Percentiles rank a stretch among this genome's conserved stretches.
Conservation (phyloP, 53 echinoderm and acorn worm genomes). For the Hippasteria phrygiana region DNA sequence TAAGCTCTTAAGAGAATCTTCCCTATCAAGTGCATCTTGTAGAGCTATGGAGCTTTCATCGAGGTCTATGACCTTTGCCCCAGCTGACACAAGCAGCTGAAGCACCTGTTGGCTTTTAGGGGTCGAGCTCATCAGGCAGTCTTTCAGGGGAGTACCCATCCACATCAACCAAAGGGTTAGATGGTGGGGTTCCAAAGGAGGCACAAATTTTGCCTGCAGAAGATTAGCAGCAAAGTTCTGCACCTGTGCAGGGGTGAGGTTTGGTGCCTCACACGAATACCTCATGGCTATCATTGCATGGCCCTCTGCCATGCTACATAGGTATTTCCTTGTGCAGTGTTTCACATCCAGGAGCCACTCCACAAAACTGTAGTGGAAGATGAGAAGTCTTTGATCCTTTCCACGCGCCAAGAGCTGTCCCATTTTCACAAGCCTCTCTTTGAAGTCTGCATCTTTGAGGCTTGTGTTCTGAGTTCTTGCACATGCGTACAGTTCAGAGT, state of each 20-base stretch:
- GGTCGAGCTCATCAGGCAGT: slow-evolving; percentile 84
- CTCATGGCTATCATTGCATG: slow-evolving; percentile 97
- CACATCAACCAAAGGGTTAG: slow-evolving; percentile 95
- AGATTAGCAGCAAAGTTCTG: slow-evolving; percentile 97
- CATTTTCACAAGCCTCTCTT: slow-evolving; percentile 82
- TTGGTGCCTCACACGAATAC: slow-evolving; percentile 91
- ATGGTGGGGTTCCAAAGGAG: slow-evolving; percentile 87
- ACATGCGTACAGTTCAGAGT: slow-evolving; percentile 89
- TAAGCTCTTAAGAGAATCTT: slow-evolving; percentile 87
- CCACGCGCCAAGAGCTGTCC: slow-evolving; percentile 78
- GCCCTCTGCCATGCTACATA: slow-evolving; percentile 92
- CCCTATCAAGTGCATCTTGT: slow-evolving; percentile 92
- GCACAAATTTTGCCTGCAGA: slow-evolving; percentile 86
- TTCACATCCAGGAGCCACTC: slow-evolving; percentile 99
- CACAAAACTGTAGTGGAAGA: slow-evolving; percentile 97
- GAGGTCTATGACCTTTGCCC: slow-evolving; percentile 92
- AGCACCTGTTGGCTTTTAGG: slow-evolving; percentile 88
- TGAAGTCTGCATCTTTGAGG: slow-evolving; percentile 85
- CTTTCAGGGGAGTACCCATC: slow-evolving; percentile 95
- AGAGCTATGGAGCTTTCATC: slow-evolving; percentile 92
- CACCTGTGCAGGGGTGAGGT: slow-evolving; percentile 93
- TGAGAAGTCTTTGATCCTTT: slow-evolving; percentile 77
- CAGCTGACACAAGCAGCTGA: slow-evolving; percentile 90
- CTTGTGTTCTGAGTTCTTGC: slow-evolving; percentile 89
- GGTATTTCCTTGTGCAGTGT: slow-evolving; percentile 96